phyloP scores from a whole-genome alignment of 2,888 invertebrate species.

The Ectemnius continuus region DNA sequence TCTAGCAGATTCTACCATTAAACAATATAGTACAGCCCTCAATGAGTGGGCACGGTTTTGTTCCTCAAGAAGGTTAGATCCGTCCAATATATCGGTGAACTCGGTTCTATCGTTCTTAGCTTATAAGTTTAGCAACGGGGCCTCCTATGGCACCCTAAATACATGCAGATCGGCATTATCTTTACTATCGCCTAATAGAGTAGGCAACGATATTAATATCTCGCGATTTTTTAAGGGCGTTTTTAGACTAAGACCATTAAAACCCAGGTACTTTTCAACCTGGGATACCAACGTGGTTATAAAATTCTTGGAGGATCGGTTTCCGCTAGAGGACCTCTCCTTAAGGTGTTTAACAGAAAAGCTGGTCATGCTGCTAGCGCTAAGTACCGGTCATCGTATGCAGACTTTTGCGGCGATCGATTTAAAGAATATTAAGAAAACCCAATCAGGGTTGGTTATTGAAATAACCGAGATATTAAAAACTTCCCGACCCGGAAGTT shows the following conservation, averaged over 20 bases:
- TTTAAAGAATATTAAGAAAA: not conserved
- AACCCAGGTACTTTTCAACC: not conserved
- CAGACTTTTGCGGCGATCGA: slow-evolving; percentile 32
- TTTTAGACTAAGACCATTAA: slow-evolving; percentile 2
- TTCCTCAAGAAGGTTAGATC: not conserved
- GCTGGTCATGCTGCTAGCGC: slow-evolving; percentile 34
- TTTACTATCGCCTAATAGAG: not conserved
- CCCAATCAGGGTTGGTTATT: slow-evolving; percentile 9
- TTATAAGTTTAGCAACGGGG: not conserved
- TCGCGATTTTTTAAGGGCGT: slow-evolving; percentile 11
- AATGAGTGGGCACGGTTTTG: slow-evolving; percentile 5
- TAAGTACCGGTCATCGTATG: slow-evolving; percentile 46
- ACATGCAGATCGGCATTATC: not conserved
- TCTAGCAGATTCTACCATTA: slow-evolving; percentile 14
- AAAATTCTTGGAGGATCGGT: not conserved
- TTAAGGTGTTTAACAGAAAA: slow-evolving; percentile 35
- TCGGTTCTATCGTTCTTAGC: too few relatives aligned
- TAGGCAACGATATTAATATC: not conserved
- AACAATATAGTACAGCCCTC: slow-evolving; percentile 26
- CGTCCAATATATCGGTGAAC: not conserved
- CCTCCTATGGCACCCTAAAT: slow-evolving; percentile 11
- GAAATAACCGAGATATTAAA: slow-evolving; percentile 36
- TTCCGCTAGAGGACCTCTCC: slow-evolving; percentile 11
- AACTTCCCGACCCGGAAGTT: slow-evolving; percentile 22
- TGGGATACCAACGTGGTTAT: slow-evolving; percentile 7